Conservation (phyloP, 2,888 invertebrate species). For the Leptinotarsa haldemani region DNA sequence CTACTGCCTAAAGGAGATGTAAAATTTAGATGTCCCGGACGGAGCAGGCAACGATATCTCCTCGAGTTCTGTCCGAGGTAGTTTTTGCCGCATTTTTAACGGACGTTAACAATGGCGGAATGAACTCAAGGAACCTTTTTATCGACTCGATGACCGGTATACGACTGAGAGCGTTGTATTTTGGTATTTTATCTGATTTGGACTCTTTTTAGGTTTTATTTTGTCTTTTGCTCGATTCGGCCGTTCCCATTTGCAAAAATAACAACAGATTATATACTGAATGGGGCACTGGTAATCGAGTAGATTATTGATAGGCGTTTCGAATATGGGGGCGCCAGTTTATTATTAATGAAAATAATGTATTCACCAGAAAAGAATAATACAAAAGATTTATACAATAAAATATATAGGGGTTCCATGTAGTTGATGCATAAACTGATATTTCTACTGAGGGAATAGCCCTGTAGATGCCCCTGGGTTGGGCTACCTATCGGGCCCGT, state of each 20-base stretch:
- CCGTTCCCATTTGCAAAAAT: not conserved
- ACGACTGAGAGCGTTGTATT: slow-evolving; percentile 20
- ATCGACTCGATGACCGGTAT: slow-evolving; percentile 25
- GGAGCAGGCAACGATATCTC: slow-evolving; percentile 25
- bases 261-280: not conserved
- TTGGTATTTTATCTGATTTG: slow-evolving; percentile 33
- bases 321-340: not conserved
- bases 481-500: too few species aligned
- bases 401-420: too few species aligned
- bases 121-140: slow-evolving; percentile 30
- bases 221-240: not conserved
- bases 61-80: slow-evolving; percentile 31
- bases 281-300: not conserved
- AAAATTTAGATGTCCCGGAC: slow-evolving; percentile 33
- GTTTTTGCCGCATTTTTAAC: slow-evolving; percentile 38
- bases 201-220: slow-evolving; percentile 17
- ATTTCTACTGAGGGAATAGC: too few species aligned
- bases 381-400: too few species aligned
- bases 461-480: too few species aligned
- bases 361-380: too few species aligned
- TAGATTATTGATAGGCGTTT: not conserved
- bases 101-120: slow-evolving; percentile 38
- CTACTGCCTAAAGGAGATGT: slow-evolving; percentile 10
- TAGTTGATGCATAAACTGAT: too few species aligned
- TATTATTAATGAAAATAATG: too few species aligned